These are phyloP conservation scores for Hylaea fasciaria DNA, from an alignment of 2,888 invertebrate species.

Conservation along the genomic window DNA sequence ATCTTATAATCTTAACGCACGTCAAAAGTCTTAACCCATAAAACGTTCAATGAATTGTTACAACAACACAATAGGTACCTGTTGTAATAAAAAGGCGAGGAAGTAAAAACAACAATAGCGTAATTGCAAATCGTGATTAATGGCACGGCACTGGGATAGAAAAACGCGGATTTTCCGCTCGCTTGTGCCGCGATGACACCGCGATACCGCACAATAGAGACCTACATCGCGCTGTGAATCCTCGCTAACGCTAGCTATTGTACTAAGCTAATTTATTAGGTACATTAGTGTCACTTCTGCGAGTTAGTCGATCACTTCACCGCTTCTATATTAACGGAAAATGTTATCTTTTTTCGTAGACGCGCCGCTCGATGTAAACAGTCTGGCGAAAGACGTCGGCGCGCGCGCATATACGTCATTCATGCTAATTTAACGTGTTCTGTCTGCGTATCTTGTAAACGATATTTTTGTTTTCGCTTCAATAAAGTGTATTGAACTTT, in stretches of 20 bases:
- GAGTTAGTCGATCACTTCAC: slow-evolving; percentile 24
- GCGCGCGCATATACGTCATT: slow-evolving; percentile 34
- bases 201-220: slow-evolving; percentile 25
- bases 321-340: slow-evolving; percentile 28
- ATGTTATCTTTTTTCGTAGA: slow-evolving; percentile 31
- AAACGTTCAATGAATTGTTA: neutral
- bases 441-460: neutral
- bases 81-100: slow-evolving; percentile 9
- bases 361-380: slow-evolving; percentile 30
- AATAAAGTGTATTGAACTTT: slow-evolving; percentile 3
- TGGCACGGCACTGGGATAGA: slow-evolving; percentile 14
- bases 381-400: slow-evolving; percentile 22
- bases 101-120: slow-evolving; percentile 24
- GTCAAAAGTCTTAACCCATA: neutral
- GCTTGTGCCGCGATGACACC: slow-evolving; percentile 30
- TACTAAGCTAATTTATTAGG: slow-evolving; percentile 11
- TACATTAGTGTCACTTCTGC: slow-evolving; percentile 31
- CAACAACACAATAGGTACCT: slow-evolving; percentile 11
- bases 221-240: slow-evolving; percentile 26
- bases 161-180: slow-evolving; percentile 34
- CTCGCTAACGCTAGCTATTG: slow-evolving; percentile 1
- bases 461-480: slow-evolving; percentile 3
- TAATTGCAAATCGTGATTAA: slow-evolving; percentile 20
- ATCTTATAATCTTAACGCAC: neutral
- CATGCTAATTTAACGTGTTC: slow-evolving; percentile 21